phyloP scores from a whole-genome alignment of 2,888 invertebrate species.

The Apotomis capreana region DNA sequence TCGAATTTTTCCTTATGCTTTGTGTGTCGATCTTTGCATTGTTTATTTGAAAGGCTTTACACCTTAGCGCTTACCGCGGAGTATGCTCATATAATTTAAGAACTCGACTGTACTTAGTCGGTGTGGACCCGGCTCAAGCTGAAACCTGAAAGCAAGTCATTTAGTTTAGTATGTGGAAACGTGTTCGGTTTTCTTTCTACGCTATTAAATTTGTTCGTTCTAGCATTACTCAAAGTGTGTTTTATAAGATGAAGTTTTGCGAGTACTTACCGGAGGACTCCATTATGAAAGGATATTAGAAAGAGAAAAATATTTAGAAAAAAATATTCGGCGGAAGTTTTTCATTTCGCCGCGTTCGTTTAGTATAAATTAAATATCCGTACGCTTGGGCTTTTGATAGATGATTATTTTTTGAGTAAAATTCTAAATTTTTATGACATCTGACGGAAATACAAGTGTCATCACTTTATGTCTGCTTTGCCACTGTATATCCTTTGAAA shows the following conservation, averaged over 20 bases:
- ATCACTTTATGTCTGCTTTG: too few relatives aligned
- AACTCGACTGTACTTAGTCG: background rate
- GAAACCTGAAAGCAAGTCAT: conserved; percentile 25
- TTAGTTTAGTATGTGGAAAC: conserved; percentile 30
- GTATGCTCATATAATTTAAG: background rate
- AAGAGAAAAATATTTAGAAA: background rate
- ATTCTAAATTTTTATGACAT: too few relatives aligned
- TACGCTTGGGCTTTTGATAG: too few relatives aligned
- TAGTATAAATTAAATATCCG: background rate
- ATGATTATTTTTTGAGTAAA: too few relatives aligned
- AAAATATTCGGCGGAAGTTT: too few relatives aligned
- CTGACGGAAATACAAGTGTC: too few relatives aligned
- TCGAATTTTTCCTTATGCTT: too few relatives aligned
- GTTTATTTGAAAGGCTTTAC: too few relatives aligned
- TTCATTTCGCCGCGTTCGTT: too few relatives aligned
- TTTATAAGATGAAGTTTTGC: conserved; percentile 1
- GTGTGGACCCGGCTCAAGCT: background rate
- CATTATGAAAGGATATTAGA: background rate
- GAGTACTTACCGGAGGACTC: background rate
- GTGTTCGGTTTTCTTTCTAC: conserved; percentile 27
- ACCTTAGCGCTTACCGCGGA: too few relatives aligned
- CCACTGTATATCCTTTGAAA: too few relatives aligned
- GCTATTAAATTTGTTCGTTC: conserved; percentile 24
- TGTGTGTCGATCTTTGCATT: too few relatives aligned
- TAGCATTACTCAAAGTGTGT: conserved; percentile 13